Percentiles rank a stretch among this genome's conserved stretches.
phyloP scores from a whole-genome alignment of 2,797 vertebrate genomes.

The Pseudopleuronectes americanus region DNA sequence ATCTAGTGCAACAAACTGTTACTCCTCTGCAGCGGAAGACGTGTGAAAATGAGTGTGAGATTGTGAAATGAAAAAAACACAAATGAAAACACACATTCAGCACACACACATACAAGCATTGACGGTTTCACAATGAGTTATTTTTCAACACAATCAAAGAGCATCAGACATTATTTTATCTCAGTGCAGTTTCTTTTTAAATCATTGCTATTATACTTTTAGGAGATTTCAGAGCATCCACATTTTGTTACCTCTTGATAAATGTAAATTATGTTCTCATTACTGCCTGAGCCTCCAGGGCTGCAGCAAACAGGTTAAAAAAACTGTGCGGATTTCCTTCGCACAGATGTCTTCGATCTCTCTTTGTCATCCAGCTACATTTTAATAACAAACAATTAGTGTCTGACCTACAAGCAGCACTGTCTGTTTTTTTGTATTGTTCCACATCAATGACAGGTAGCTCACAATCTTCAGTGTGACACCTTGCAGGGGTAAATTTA shows the following conservation, averaged over 20 bases:
- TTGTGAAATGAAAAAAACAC: neutral
- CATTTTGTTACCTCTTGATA: neutral
- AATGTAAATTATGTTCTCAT: slow-evolving; percentile 21
- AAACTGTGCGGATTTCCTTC: neutral
- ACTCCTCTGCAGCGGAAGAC: neutral
- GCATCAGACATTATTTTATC: neutral
- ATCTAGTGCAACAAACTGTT: slow-evolving; percentile 65
- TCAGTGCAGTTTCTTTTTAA: neutral
- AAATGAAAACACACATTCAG: too few relatives aligned
- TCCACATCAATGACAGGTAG: slow-evolving; percentile 20
- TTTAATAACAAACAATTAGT: slow-evolving; percentile 25
- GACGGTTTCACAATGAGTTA: neutral
- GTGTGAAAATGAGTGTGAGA: neutral
- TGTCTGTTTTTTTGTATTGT: slow-evolving; percentile 1
- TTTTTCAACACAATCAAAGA: neutral
- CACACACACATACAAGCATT: neutral
- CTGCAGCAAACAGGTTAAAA: slow-evolving; percentile 1
- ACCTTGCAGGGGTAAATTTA: slow-evolving; percentile 27
- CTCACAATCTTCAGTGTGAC: slow-evolving; percentile 22
- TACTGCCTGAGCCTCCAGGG: slow-evolving; percentile 4
- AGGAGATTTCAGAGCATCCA: neutral
- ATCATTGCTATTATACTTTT: neutral
- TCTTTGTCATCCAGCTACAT: slow-evolving; percentile 10
- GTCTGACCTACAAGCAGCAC: slow-evolving; percentile 17
- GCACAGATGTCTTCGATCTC: slow-evolving; percentile 5